Evolutionary conservation across 2,797 vertebrate species (phyloP).

Genomic region (Silurus aristotelis): DNA sequence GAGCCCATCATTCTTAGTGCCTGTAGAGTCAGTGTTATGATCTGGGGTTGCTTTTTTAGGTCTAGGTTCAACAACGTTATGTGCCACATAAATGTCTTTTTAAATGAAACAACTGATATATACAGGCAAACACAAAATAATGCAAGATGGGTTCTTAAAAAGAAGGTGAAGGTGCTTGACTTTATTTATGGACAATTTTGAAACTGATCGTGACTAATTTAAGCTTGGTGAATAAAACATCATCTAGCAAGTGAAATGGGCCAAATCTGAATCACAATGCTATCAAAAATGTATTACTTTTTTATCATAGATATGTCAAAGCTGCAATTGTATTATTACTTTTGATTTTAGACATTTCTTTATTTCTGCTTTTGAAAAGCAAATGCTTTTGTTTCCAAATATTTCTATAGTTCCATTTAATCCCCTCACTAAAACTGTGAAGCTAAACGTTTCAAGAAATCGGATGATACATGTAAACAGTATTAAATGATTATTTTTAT

Average conservation of each 20-base stretch:
- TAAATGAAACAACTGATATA: not conserved
- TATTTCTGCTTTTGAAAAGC: not conserved
- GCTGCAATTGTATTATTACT: not conserved
- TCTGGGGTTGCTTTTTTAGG: too few relatives aligned
- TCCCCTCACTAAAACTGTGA: not conserved
- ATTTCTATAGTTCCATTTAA: not conserved
- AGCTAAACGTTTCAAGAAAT: not conserved
- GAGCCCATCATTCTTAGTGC: too few relatives aligned
- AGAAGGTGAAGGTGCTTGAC: not conserved
- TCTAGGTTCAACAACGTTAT: too few relatives aligned
- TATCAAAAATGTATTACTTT: not conserved
- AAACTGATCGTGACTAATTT: not conserved
- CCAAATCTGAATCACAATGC: not conserved
- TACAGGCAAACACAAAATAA: not conserved
- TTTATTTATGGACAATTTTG: too few relatives aligned
- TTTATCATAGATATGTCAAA: not conserved
- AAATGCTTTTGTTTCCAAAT: not conserved
- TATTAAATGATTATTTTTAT: not conserved
- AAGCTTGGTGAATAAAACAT: not conserved
- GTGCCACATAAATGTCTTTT: not conserved
- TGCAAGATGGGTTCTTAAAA: not conserved
- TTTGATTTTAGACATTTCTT: not conserved
- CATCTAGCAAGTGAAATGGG: not conserved
- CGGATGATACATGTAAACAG: not conserved
- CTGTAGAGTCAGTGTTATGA: too few relatives aligned